Percentiles rank a stretch among this genome's conserved stretches.
Evolutionary conservation across 2,113 vertebrate species (phyloP).

Genomic region (Conger conger): DNA sequence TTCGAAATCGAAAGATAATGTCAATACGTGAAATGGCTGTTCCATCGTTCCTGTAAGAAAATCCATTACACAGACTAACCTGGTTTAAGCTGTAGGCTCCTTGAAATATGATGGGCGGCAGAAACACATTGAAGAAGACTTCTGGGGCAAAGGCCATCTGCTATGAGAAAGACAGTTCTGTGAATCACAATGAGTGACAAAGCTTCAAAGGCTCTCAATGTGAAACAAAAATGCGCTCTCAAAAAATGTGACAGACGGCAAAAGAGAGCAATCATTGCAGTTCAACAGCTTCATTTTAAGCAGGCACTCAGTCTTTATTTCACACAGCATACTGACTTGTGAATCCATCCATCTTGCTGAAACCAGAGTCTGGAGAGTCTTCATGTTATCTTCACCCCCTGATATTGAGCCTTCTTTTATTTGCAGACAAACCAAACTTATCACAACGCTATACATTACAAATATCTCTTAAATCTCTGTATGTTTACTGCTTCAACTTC

Average conservation of each 20-base stretch:
- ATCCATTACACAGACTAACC: slow-evolving; percentile 59
- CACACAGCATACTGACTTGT: not conserved
- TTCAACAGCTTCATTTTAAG: not conserved
- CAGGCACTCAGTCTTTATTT: not conserved
- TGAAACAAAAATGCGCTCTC: slow-evolving; percentile 35
- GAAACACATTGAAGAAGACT: slow-evolving; percentile 85
- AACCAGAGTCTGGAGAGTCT: not conserved
- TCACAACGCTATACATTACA: not conserved
- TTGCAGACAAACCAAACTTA: not conserved
- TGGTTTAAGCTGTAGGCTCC: slow-evolving; percentile 85
- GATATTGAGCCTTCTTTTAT: not conserved
- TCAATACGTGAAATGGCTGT: not conserved
- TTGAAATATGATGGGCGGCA: slow-evolving; percentile 84
- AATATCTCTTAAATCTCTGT: not conserved
- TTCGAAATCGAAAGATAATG: not conserved
- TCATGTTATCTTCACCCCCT: not conserved
- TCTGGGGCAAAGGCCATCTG: slow-evolving; percentile 86
- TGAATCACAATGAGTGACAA: slow-evolving; percentile 41
- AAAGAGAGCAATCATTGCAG: slow-evolving; percentile 35
- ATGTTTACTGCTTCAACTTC: not conserved
- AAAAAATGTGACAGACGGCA: slow-evolving; percentile 37
- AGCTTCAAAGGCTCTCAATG: slow-evolving; percentile 23
- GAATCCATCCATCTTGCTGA: not conserved
- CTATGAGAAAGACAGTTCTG: slow-evolving; percentile 58
- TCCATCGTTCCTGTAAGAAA: not conserved